Conservation (phyloP, 2,113 vertebrate genomes). For the Amphiprion ocellaris region DNA sequence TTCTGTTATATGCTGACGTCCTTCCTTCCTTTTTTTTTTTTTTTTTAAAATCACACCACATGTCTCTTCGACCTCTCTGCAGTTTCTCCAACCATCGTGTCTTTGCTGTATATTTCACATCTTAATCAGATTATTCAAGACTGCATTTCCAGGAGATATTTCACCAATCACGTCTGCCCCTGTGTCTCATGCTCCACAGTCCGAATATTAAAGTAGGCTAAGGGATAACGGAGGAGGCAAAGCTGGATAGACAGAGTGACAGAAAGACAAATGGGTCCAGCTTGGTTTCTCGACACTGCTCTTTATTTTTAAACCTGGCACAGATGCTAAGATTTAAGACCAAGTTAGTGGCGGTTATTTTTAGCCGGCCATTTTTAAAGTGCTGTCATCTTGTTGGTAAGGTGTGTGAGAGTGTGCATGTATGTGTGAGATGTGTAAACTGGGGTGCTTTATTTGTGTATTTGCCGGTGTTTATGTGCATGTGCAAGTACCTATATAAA, state of each 20-base stretch:
- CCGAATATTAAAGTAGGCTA: conserved; percentile 77
- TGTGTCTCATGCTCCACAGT: conserved; percentile 52
- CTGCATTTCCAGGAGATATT: conserved; percentile 43
- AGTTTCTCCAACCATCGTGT: conserved; percentile 11
- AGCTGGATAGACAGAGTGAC: conserved; percentile 75
- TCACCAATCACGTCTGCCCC: conserved; percentile 27
- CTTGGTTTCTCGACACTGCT: conserved; percentile 82
- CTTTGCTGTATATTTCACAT: conserved; percentile 13
- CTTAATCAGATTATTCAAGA: conserved; percentile 33
- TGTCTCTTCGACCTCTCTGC: conserved; percentile 2
- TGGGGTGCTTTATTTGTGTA: conserved; percentile 40
- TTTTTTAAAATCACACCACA: background rate
- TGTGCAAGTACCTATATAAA: conserved; percentile 6
- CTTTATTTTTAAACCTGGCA: conserved; percentile 89
- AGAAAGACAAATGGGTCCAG: conserved; percentile 84
- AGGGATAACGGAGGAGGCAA: conserved; percentile 58
- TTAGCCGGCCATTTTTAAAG: conserved; percentile 86
- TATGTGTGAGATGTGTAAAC: conserved; percentile 38
- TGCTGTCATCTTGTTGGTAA: conserved; percentile 77
- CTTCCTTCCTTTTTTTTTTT: background rate
- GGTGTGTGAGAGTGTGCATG: conserved; percentile 46
- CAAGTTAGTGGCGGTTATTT: conserved; percentile 90
- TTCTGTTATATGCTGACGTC: background rate
- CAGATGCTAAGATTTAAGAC: conserved; percentile 89
- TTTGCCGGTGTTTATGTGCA: conserved; percentile 40